These are phyloP conservation scores for Poeciliopsis paucimaculata DNA, from an alignment of 2,797 vertebrate species.

Conservation along the genomic window DNA sequence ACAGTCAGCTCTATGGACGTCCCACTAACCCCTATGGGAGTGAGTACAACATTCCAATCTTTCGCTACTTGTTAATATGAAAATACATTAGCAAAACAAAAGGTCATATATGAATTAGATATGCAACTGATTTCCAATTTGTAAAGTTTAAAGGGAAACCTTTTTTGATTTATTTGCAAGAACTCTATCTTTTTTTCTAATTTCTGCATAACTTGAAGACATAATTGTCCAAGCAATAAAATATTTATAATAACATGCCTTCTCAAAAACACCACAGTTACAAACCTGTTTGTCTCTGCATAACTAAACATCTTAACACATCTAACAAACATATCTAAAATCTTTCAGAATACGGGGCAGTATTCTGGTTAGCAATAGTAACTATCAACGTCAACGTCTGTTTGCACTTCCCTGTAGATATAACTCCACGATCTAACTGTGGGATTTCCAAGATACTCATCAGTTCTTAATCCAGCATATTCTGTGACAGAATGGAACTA, in stretches of 20 bases:
- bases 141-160: neutral
- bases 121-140: neutral
- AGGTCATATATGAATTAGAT: neutral
- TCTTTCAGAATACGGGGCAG: neutral
- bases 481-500: neutral
- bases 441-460: neutral
- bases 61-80: neutral
- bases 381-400: neutral
- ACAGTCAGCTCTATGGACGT: conserved; percentile 92
- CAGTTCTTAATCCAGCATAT: neutral
- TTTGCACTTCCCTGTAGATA: neutral
- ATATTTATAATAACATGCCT: neutral
- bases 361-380: neutral
- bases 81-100: neutral
- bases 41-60: conserved; percentile 71
- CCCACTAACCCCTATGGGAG: conserved; percentile 88
- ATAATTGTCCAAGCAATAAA: neutral
- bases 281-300: neutral
- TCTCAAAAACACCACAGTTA: neutral
- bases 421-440: neutral
- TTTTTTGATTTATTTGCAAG: neutral
- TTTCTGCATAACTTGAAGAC: neutral
- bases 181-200: neutral
- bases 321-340: neutral
- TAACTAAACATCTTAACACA: neutral